phyloP scores from a whole-genome alignment of 2,888 invertebrate genomes.

The Oligia latruncula region DNA sequence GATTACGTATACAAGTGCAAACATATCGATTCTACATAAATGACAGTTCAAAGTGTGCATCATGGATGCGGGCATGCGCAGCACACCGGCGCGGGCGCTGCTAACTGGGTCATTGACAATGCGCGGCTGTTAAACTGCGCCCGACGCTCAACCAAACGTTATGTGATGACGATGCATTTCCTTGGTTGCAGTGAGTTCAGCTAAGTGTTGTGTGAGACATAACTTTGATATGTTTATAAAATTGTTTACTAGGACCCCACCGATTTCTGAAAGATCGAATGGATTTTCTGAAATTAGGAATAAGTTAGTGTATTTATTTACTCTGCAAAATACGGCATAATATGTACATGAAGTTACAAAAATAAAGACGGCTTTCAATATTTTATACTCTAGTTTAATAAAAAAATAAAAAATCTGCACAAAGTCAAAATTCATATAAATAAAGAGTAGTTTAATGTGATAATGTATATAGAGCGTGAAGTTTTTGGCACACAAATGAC shows the following conservation, averaged over 20 bases:
- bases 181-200: neutral
- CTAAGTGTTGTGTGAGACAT: neutral
- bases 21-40: constrained; percentile 29
- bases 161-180: constrained; percentile 56
- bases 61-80: constrained; percentile 51
- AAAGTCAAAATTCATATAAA: neutral
- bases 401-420: neutral
- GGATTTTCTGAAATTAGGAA: no score
- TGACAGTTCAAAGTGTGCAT: constrained; percentile 46
- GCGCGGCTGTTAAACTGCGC: constrained; percentile 46
- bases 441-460: constrained; percentile 17
- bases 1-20: neutral
- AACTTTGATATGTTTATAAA: neutral
- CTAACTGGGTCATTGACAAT: constrained; percentile 71
- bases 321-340: neutral
- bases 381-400: neutral
- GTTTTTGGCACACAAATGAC: constrained; percentile 14
- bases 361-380: neutral
- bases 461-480: constrained; percentile 42
- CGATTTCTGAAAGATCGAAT: neutral
- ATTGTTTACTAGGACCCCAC: neutral
- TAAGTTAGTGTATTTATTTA: neutral
- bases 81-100: constrained; percentile 51
- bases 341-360: neutral
- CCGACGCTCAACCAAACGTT: constrained; percentile 21